A percentile compares a stretch with the other conserved stretches of the same genome.
phyloP scores from a whole-genome alignment of 2,797 vertebrate species.

The Leptodactylus fallax region DNA sequence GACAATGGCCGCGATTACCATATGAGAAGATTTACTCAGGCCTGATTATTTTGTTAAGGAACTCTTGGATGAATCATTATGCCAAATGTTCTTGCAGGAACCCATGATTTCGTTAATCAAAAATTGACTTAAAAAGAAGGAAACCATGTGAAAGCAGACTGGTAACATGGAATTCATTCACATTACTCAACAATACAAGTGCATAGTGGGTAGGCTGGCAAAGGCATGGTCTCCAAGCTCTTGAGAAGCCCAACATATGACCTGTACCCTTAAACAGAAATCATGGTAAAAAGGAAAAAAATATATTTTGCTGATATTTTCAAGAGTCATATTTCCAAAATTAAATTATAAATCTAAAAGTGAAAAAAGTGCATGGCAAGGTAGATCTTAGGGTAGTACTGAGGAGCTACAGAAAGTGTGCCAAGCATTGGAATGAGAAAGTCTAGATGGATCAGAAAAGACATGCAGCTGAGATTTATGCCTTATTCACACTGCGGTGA shows the following conservation, averaged over 20 bases:
- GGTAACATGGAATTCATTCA: neutral
- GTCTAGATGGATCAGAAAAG: neutral
- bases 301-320: neutral
- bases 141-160: neutral
- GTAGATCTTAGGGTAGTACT: neutral
- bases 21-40: neutral
- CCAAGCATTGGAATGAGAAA: neutral
- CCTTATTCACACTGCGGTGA: too few relatives aligned
- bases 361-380: neutral
- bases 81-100: neutral
- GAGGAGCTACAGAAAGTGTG: neutral
- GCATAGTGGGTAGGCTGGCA: neutral
- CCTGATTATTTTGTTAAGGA: neutral
- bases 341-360: too few relatives aligned
- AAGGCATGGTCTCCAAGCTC: neutral
- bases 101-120: neutral
- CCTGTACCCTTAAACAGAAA: too few relatives aligned
- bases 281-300: neutral
- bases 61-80: neutral
- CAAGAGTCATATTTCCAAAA: neutral
- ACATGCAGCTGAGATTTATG: neutral
- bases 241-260: neutral
- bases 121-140: neutral
- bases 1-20: slow-evolving; percentile 1
- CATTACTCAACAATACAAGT: neutral